Percentiles rank a stretch among this genome's conserved stretches.
Evolutionary conservation across 1,140 invertebrate species (phyloP).

Genomic region (Drosophila ironensis): DNA sequence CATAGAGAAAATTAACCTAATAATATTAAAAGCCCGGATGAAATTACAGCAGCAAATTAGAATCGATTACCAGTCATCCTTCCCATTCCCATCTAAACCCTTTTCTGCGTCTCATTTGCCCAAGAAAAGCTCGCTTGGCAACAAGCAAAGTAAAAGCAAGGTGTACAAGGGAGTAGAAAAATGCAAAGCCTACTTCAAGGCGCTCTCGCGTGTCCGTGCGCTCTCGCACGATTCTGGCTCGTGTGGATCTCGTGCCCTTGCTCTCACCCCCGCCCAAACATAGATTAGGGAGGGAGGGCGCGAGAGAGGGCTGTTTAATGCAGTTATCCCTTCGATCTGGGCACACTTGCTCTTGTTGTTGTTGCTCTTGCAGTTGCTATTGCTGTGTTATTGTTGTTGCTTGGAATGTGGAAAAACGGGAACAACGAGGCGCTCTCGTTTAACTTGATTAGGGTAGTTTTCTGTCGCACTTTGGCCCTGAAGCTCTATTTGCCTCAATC

Average conservation of each 20-base stretch:
- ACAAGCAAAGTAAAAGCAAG: slow-evolving; percentile 24
- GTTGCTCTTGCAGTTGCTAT: slow-evolving; percentile 1
- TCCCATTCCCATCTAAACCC: not conserved
- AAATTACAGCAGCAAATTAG: slow-evolving; percentile 7
- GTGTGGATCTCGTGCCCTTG: slow-evolving; percentile 51
- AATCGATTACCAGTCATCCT: not conserved
- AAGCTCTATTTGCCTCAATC: slow-evolving; percentile 77
- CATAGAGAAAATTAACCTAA: too few relatives aligned
- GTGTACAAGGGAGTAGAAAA: not conserved
- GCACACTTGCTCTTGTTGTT: not conserved
- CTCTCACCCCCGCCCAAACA: slow-evolving; percentile 4
- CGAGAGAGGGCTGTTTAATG: not conserved
- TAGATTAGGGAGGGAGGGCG: slow-evolving; percentile 1
- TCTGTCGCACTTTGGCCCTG: slow-evolving; percentile 62
- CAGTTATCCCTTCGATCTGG: slow-evolving; percentile 42
- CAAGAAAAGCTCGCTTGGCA: slow-evolving; percentile 42
- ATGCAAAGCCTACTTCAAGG: slow-evolving; percentile 60
- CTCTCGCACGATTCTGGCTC: slow-evolving; percentile 29
- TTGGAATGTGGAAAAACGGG: slow-evolving; percentile 28
- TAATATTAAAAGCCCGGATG: too few relatives aligned
- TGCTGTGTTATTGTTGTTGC: slow-evolving; percentile 7
- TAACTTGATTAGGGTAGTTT: slow-evolving; percentile 66
- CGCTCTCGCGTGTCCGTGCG: slow-evolving; percentile 36
- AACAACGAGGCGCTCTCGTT: slow-evolving; percentile 29
- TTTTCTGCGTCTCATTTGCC: not conserved